These are phyloP conservation scores for rabbit (Oryctolagus cuniculus) DNA, from an alignment of 2,113 vertebrate genomes.

Conservation along the genomic window mOryCun1.1 NC_091435.1:73720501-73721000, in stretches of 20 bases:
- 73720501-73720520: no score
- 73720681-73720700: not conserved
- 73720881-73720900: not conserved
- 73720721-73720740: not conserved
- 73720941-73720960: no score
- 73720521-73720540: no score
- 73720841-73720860: not conserved
- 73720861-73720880: not conserved
- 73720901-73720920: no score
- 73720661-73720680: conserved; percentile 35
- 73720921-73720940: no score
- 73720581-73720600: not conserved
- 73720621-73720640: not conserved
- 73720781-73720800: not conserved
- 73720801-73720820: not conserved
- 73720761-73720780: not conserved
- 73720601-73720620: not conserved
- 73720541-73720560: not conserved
- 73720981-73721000: no score
- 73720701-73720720: not conserved
- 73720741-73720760: not conserved
- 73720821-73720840: not conserved
- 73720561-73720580: not conserved
- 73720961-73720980: no score
- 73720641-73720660: not conserved